Conservation (phyloP, 2,113 vertebrate genomes). For the Chroicocephalus ridibundus region DNA sequence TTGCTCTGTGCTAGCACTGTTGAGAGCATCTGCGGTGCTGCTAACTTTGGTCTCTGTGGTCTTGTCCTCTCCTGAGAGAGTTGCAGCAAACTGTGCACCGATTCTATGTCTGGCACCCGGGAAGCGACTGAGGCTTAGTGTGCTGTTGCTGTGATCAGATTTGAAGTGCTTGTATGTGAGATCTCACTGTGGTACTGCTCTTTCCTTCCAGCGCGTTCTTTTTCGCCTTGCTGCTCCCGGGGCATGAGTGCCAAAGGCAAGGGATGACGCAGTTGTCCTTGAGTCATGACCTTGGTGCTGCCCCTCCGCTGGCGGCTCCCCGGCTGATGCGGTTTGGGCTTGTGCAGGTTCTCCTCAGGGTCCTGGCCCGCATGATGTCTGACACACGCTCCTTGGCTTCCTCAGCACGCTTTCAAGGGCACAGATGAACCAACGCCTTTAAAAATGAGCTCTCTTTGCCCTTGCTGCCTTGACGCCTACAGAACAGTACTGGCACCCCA, state of each 20-base stretch:
- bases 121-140: neutral
- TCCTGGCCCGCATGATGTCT: neutral
- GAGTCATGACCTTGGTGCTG: conserved; percentile 3
- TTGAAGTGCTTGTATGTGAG: neutral
- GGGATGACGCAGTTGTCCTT: neutral
- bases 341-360: neutral
- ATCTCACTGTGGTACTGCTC: fast-evolving
- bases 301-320: neutral
- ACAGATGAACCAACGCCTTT: neutral
- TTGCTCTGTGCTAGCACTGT: neutral
- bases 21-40: neutral
- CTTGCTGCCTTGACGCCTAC: neutral
- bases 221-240: neutral
- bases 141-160: neutral
- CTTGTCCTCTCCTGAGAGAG: neutral
- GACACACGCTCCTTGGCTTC: neutral
- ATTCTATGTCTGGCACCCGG: fast-evolving
- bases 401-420: neutral
- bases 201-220: neutral
- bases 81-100: neutral
- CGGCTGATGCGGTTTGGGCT: neutral
- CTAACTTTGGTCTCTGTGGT: neutral
- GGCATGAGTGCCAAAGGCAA: neutral
- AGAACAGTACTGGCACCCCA: neutral
- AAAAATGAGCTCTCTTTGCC: neutral